phyloP scores from a whole-genome alignment of 2,797 vertebrate genomes.

The Enoplosus armatus region DNA sequence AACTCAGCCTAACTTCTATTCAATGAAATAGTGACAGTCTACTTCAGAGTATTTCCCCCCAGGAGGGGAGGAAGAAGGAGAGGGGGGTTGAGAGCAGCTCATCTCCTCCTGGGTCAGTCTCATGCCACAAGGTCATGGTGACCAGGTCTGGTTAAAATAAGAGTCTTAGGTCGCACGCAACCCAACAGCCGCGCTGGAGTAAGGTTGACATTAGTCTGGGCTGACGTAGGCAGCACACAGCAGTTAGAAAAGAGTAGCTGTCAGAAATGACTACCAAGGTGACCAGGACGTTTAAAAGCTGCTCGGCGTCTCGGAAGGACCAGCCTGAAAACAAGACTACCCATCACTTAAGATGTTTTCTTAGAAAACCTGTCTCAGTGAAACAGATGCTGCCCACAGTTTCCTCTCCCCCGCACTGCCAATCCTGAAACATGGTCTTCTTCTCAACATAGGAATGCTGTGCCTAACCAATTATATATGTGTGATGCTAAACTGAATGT shows the following conservation, averaged over 20 bases:
- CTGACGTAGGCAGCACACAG: neutral
- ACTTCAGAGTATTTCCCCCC: conserved; percentile 11
- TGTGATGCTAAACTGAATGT: neutral
- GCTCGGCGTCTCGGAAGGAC: neutral
- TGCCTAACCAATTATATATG: neutral
- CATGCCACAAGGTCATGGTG: conserved; percentile 43
- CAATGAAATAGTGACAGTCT: conserved; percentile 1
- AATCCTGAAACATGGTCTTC: conserved; percentile 2
- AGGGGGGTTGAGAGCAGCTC: conserved; percentile 25
- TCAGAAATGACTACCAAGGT: neutral
- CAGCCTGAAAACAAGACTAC: neutral
- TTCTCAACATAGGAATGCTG: neutral
- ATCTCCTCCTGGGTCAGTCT: conserved; percentile 38
- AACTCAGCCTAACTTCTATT: neutral
- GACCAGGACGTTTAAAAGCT: neutral
- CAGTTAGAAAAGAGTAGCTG: neutral
- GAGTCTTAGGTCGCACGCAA: conserved; percentile 37
- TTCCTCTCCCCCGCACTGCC: conserved; percentile 5
- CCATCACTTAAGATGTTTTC: neutral
- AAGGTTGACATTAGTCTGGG: neutral
- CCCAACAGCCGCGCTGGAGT: neutral
- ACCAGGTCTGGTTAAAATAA: conserved; percentile 38
- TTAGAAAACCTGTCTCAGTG: neutral
- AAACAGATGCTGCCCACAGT: conserved; percentile 25
- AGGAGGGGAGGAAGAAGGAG: conserved; percentile 4